These are phyloP conservation scores for Synodontis membranacea DNA, from an alignment of 2,113 vertebrate species.

Conservation along the genomic window DNA sequence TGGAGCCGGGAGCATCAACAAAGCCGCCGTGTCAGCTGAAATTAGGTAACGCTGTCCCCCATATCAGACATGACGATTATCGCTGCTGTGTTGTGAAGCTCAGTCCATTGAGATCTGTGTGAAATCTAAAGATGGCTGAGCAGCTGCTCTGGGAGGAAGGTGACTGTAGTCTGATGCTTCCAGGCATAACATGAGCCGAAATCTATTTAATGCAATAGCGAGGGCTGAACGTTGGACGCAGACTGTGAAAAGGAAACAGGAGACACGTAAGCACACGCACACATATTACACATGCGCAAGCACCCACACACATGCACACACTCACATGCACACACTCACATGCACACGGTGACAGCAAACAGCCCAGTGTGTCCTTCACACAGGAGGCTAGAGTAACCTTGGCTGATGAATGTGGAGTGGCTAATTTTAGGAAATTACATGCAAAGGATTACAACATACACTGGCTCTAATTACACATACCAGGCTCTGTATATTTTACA, in stretches of 20 bases:
- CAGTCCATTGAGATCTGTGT: slow-evolving; percentile 20
- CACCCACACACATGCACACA: slow-evolving; percentile 7
- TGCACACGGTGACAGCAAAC: slow-evolving; percentile 13
- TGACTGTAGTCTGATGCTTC: slow-evolving; percentile 32
- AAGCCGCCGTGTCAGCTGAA: slow-evolving; percentile 27
- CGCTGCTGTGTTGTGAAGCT: slow-evolving; percentile 1
- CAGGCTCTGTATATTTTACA: slow-evolving; percentile 1
- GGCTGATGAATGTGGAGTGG: slow-evolving; percentile 2
- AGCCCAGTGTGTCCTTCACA: slow-evolving; percentile 37
- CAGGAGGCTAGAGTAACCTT: slow-evolving; percentile 8
- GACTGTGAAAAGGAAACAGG: slow-evolving; percentile 17
- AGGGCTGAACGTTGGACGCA: not conserved
- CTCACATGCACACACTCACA: slow-evolving; percentile 31
- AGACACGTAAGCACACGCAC: slow-evolving; percentile 1
- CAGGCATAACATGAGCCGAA: slow-evolving; percentile 35
- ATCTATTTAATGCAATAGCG: slow-evolving; percentile 43
- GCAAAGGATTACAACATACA: not conserved
- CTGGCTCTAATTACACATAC: not conserved
- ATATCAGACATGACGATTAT: slow-evolving; percentile 27
- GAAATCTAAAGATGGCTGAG: slow-evolving; percentile 37
- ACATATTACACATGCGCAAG: too few relatives aligned
- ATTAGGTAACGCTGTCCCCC: slow-evolving; percentile 11
- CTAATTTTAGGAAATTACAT: not conserved
- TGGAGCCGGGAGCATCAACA: slow-evolving; percentile 15
- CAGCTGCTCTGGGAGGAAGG: slow-evolving; percentile 45